phyloP scores from a whole-genome alignment of 92 coral and sea anemone genomes.

The Palythoa caribaeorum region DNA sequence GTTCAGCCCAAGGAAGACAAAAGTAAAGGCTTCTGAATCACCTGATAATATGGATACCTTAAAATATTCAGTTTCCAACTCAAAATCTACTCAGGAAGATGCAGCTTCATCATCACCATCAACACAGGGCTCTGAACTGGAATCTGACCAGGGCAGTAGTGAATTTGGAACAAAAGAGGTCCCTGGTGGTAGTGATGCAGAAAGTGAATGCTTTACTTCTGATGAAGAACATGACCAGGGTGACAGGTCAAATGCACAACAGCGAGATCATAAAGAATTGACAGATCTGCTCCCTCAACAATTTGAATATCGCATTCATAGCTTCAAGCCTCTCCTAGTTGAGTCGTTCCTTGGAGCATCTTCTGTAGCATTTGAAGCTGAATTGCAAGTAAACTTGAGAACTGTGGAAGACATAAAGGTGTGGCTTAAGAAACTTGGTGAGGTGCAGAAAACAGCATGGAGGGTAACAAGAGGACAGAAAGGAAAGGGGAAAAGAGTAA shows the following conservation, averaged over 20 bases:
- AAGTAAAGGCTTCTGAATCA: conserved; percentile 10
- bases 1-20: conserved; percentile 1
- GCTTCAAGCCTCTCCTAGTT: conserved; percentile 1
- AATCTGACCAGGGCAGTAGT: conserved; percentile 1
- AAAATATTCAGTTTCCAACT: neutral
- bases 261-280: conserved; percentile 1
- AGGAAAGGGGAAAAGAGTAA: conserved; percentile 4
- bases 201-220: conserved; percentile 9
- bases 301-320: neutral
- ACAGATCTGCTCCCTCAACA: neutral
- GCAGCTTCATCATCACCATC: conserved; percentile 7
- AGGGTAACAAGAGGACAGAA: conserved; percentile 5
- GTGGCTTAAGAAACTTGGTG: conserved; percentile 1
- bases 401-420: neutral
- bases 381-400: conserved; percentile 8
- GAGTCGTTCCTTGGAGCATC: conserved; percentile 13
- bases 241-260: conserved; percentile 8
- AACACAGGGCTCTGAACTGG: conserved; percentile 16
- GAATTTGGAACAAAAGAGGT: conserved; percentile 1
- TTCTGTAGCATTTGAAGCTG: neutral
- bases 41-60: conserved; percentile 2
- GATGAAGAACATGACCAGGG: conserved; percentile 8
- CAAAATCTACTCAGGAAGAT: neutral
- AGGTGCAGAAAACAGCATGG: conserved; percentile 8
- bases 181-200: conserved; percentile 17